phyloP scores from a whole-genome alignment of 2,797 vertebrate genomes.

The Neosilurus hyrtlii region DNA sequence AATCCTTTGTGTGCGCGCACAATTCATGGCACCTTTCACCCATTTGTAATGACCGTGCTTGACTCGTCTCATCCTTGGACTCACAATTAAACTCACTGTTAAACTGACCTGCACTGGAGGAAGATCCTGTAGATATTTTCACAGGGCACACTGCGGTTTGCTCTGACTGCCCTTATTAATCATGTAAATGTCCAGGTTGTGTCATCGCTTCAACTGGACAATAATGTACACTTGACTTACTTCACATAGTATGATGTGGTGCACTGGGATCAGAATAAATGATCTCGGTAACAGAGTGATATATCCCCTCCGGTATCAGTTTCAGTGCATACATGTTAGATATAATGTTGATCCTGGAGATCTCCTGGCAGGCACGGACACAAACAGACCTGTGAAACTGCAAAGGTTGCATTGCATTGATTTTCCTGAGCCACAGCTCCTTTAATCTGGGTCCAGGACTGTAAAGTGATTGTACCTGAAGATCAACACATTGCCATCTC shows the following conservation, averaged over 20 bases:
- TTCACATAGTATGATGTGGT: too few species aligned
- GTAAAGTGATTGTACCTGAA: neutral
- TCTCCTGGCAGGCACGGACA: neutral
- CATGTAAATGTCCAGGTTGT: neutral
- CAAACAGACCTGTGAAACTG: neutral
- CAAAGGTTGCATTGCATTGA: neutral
- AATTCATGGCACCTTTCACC: neutral
- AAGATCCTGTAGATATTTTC: neutral
- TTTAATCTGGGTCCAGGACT: neutral
- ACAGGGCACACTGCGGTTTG: neutral
- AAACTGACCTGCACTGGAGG: neutral
- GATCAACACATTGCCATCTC: conserved; percentile 13
- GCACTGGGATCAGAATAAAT: neutral
- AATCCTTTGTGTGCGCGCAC: neutral
- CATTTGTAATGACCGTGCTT: neutral
- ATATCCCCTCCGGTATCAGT: neutral
- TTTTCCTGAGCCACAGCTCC: neutral
- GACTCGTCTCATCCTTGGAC: neutral
- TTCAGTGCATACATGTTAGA: neutral
- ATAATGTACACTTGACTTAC: neutral
- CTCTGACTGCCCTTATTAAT: neutral
- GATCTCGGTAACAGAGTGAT: neutral
- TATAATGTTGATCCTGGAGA: neutral
- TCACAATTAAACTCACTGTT: neutral
- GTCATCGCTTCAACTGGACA: neutral